Base-by-base conservation (phyloP, 2,888 invertebrate genomes). In the Lapara coniferarum region DNA sequence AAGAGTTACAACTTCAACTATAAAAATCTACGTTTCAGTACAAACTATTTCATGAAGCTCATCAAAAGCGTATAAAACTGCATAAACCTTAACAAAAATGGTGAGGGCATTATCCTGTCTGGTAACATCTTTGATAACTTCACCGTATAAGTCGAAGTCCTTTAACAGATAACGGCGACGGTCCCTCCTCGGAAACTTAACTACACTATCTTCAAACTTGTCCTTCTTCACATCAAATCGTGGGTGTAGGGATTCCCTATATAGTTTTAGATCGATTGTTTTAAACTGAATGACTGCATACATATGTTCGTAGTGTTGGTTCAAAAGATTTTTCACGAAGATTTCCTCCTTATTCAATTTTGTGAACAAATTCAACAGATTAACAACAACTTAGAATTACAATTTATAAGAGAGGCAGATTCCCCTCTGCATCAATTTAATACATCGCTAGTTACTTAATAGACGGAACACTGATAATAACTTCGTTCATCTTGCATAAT, bases 191-290 rank as follows among this genome's bases (percentile, higher is more conserved):
- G 13, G 49, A 63, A 63, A 49, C 49, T 13, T 8, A 63, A 63
- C 56, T 56, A 12, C 44, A 58, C 14, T 44, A 44, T 59, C n/a
- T 44, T 63, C 19, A 63, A 49, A 63, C 0, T 16, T 63, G 63
- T 12, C 25, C 16, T 16, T 16, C 19, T 63, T 16, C 12, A 46
- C 12, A 49, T 63, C 19, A 49, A 13, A 49, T 10, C 19, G 44
- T 10, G 10, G 19, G n/a, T 14, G 6, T 55, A 19, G 19, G 19
- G 16, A 55, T 8, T 25, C 19, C 52, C 0, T 14, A 5, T 2
- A 52, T 52, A 52, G 14, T 52, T 37, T 37, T 2, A 37, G 5
- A 8, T 37, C 0, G 8, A 37, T 37, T 37, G 37, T 37, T 8
- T 37, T 5, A 37, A 5, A 37, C 5, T 8, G 37, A 37, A 37